Evolutionary conservation across 2,888 invertebrate genomes (phyloP), one percentile per base, ranked within the genome.

Genomic region (Euzophera pinguis): DNA sequence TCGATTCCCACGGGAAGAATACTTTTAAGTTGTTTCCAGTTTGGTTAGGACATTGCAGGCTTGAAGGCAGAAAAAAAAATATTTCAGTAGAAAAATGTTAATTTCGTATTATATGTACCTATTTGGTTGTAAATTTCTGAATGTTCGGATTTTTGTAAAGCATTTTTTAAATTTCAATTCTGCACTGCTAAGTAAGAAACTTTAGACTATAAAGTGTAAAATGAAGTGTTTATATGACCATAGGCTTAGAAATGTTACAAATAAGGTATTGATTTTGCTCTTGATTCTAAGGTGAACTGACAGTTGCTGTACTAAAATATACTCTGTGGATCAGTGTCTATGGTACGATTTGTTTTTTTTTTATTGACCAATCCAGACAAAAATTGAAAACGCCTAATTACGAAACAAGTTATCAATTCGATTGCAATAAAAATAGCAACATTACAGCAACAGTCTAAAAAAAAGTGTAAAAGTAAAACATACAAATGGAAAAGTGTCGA

Each of bases 381-480:
- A 68, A 70, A 53, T 6, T 9, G 10, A 7, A 51, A 53, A 49
- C 48, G 42, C 56, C 52, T 52, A 39, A 54, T 54, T 37, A 49
- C 39, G 16, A 9, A 43, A 52, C 37, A 27, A 35, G 38, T 13
- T 10, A 16, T 10, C 6, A 42, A 22, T 38, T 17, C 3, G 38
- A 27, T 48, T 48, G 8, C 5, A n/a, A 50, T 29, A 54, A 57
- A 54, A 50, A 43, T 50, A 42, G 53, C 59, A 62, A 52, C 60
- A 55, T 59, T 52, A 65, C 63, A 64, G 81, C 81, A 81, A 82
- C 81, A 81, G 81, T 82, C 77, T 69, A 22, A 65, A 67, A 56
- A 55, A 71, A 74, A 71, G 69, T 71, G 71, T 69, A 73, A 71
- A 75, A 71, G 58, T 64, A 63, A 72, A 74, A 73, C 65, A n/a